A percentile compares a stretch with the other conserved stretches of the same genome.
phyloP scores from a whole-genome alignment of 2,888 invertebrate species.

The Melanophora roralis region DNA sequence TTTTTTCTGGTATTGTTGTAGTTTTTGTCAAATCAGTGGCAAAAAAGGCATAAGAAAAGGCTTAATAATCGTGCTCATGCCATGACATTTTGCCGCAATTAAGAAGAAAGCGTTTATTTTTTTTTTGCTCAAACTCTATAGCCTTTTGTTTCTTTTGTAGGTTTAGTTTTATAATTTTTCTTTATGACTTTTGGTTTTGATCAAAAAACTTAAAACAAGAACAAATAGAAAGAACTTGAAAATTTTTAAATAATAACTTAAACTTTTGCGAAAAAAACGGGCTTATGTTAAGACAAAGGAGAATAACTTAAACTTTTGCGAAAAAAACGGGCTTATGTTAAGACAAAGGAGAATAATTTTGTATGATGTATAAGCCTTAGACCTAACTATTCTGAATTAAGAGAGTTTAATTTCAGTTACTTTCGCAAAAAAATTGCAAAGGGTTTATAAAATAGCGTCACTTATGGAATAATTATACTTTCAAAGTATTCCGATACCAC shows the following conservation, averaged over 20 bases:
- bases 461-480: no score
- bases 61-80: background rate
- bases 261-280: conserved; percentile 1
- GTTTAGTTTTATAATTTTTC: background rate
- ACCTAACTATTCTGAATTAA: no score
- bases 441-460: no score
- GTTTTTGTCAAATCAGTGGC: background rate
- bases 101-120: background rate
- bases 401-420: no score
- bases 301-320: background rate
- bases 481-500: no score
- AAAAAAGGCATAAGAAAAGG: background rate
- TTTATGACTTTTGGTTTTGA: background rate
- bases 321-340: background rate
- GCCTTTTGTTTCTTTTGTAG: conserved; percentile 46
- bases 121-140: conserved; percentile 2
- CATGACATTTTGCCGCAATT: background rate
- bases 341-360: background rate
- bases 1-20: background rate
- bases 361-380: no score
- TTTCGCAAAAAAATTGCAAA: no score
- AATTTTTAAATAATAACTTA: conserved; percentile 20
- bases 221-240: background rate
- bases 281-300: background rate
- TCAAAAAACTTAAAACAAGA: background rate